These are phyloP conservation scores for Brotogeris chrysoptera DNA, from an alignment of 2,797 vertebrate species.

Conservation along the genomic window DNA sequence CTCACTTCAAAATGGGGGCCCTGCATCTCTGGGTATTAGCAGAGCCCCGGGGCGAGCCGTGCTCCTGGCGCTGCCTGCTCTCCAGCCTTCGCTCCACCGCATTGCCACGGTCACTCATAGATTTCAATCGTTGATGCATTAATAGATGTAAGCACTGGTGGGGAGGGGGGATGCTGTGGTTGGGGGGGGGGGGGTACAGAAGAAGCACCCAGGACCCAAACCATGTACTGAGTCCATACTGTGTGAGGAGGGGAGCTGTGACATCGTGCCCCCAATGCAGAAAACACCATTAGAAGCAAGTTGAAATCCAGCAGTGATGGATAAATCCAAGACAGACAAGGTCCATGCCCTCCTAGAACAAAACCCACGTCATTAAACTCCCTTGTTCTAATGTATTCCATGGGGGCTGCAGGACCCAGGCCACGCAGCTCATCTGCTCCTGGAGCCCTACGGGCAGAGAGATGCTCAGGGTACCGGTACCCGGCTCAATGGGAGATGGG, in stretches of 20 bases:
- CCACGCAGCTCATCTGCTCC: neutral
- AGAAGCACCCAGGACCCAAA: neutral
- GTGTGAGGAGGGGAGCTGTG: neutral
- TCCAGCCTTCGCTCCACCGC: neutral
- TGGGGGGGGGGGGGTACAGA: neutral
- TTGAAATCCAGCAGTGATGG: constrained; percentile 7
- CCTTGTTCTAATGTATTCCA: neutral
- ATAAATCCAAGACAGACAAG: constrained; percentile 38
- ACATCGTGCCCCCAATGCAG: neutral
- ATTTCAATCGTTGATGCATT: neutral
- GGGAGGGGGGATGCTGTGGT: no score
- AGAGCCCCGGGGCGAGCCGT: neutral
- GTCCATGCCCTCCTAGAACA: constrained; percentile 47
- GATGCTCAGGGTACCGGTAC: neutral
- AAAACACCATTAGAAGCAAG: constrained; percentile 2
- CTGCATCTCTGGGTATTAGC: constrained; percentile 51
- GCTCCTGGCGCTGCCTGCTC: fast-evolving
- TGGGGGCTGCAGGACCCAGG: neutral
- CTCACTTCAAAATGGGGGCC: constrained; percentile 64
- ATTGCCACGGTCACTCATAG: neutral
- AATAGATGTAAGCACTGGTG: neutral
- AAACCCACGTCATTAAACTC: constrained; percentile 54
- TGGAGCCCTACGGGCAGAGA: neutral
- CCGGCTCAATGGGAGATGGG: neutral
- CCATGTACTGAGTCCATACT: neutral